These are phyloP conservation scores for Lydus trimaculatus DNA, from an alignment of 2,888 invertebrate species.

Conservation along the genomic window DNA sequence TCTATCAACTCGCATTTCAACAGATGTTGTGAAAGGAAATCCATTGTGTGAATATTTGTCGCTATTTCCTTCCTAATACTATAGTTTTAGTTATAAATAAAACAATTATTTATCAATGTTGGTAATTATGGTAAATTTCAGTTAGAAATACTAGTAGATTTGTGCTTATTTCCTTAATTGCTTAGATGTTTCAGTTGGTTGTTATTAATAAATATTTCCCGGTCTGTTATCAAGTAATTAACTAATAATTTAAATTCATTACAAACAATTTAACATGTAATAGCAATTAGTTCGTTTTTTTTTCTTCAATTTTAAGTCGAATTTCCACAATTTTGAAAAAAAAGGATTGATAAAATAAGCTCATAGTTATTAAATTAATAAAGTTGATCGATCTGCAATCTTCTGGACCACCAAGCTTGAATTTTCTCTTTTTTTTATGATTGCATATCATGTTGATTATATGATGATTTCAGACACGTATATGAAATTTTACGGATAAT, in stretches of 20 bases:
- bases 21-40: conserved; percentile 1
- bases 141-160: background rate
- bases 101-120: background rate
- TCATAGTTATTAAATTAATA: background rate
- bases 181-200: background rate
- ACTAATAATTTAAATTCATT: conserved; percentile 8
- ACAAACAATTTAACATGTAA: background rate
- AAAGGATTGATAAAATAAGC: background rate
- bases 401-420: conserved; percentile 25
- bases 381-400: conserved; percentile 15
- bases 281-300: background rate
- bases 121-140: no score
- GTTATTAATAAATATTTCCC: background rate
- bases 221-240: background rate
- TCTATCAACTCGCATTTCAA: background rate
- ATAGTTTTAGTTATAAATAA: background rate
- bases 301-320: background rate
- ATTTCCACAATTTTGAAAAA: background rate
- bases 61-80: background rate
- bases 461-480: conserved; percentile 24
- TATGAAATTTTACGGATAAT: conserved; percentile 19
- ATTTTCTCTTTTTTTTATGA: conserved; percentile 21
- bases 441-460: conserved; percentile 23
- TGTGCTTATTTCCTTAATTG: background rate
- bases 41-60: conserved; percentile 4